A percentile compares a stretch with the other conserved stretches of the same genome.
phyloP scores from a whole-genome alignment of 2,888 invertebrate species.

The Drosophila glabriapex region DNA sequence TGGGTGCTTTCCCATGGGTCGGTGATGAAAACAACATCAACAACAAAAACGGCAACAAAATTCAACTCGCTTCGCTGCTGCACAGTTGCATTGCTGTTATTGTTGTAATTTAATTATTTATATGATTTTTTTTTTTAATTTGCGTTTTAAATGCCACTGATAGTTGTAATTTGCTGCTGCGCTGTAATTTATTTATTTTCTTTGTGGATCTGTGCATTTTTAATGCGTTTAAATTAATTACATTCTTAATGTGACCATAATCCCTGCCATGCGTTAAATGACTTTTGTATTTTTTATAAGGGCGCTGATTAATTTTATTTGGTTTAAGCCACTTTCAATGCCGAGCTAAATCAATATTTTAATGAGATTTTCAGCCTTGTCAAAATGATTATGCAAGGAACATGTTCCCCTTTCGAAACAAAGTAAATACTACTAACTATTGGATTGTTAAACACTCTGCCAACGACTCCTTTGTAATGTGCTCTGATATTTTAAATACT shows the following conservation, averaged over 20 bases:
- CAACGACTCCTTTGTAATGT: not conserved
- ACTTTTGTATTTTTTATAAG: conserved; percentile 57
- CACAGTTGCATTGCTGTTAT: conserved; percentile 30
- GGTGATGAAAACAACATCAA: conserved; percentile 33
- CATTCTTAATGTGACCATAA: conserved; percentile 74
- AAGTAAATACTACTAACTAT: not conserved
- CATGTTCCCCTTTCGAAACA: not conserved
- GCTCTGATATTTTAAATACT: not conserved
- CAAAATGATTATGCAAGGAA: not conserved
- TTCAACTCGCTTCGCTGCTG: conserved; percentile 17
- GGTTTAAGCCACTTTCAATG: conserved; percentile 24
- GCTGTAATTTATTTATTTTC: conserved; percentile 48
- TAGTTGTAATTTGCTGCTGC: conserved; percentile 41
- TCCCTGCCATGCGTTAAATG: conserved; percentile 67
- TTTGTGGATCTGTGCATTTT: conserved; percentile 50
- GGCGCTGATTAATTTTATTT: conserved; percentile 44
- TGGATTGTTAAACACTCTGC: not conserved
- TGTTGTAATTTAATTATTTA: conserved; percentile 70
- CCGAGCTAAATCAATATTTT: conserved; percentile 32
- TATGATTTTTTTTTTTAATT: conserved; percentile 50
- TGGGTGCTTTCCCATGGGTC: conserved; percentile 10
- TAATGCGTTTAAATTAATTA: conserved; percentile 74
- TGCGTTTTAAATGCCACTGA: conserved; percentile 58
- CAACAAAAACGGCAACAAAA: conserved; percentile 12
- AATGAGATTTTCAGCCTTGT: conserved; percentile 10